Evolutionary conservation across 1,140 invertebrate genomes (phyloP).

Genomic region (Heliothis virescens): DNA sequence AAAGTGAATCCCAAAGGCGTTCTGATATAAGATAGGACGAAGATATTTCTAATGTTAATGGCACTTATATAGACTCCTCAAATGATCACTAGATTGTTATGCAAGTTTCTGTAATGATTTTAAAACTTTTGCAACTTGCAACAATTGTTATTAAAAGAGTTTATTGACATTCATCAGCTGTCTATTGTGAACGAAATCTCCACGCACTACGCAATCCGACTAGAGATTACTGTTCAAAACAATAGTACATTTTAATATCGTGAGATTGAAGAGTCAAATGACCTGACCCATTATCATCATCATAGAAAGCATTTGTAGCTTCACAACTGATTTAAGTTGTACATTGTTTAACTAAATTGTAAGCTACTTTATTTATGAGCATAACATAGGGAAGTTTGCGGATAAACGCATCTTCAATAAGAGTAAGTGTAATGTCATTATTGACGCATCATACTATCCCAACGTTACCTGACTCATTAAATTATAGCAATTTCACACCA

Average conservation of each 20-base stretch:
- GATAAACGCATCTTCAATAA: conserved; percentile 15
- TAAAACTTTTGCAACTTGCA: conserved; percentile 25
- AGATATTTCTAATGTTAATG: conserved; percentile 3
- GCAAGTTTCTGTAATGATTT: conserved; percentile 28
- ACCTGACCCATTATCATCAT: neutral
- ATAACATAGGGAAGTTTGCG: neutral
- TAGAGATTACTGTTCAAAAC: conserved; percentile 7
- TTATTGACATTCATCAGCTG: conserved; percentile 37
- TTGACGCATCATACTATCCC: conserved; percentile 8
- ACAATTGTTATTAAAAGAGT: neutral
- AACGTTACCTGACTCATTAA: conserved; percentile 42
- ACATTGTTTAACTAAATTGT: neutral
- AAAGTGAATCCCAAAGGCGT: conserved; percentile 13
- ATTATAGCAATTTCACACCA: conserved; percentile 54
- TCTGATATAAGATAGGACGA: neutral
- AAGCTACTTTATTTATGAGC: neutral
- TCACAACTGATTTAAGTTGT: neutral
- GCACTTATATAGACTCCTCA: conserved; percentile 9
- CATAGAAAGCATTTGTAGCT: neutral
- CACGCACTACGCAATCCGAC: conserved; percentile 3
- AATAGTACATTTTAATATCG: conserved; percentile 6
- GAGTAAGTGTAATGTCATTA: conserved; percentile 21
- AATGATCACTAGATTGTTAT: conserved; percentile 12
- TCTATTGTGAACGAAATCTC: conserved; percentile 28
- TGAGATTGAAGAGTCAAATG: conserved; percentile 14